These are phyloP conservation scores for Melospiza georgiana DNA, from an alignment of 2,113 vertebrate species.

Conservation along the genomic window DNA sequence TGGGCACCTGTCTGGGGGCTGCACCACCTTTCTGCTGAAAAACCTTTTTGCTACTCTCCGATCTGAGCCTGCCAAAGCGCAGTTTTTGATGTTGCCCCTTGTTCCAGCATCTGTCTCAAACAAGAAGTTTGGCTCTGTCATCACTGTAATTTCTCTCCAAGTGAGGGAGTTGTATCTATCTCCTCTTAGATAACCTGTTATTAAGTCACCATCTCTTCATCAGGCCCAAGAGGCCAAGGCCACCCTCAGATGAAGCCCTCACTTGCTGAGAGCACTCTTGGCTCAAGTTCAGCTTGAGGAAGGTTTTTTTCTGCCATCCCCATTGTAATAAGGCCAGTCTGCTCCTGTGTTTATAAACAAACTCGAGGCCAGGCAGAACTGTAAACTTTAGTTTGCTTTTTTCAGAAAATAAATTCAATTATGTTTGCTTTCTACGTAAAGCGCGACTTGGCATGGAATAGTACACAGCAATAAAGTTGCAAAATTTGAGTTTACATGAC, in stretches of 20 bases:
- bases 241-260: neutral
- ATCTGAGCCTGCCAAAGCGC: neutral
- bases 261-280: neutral
- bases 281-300: neutral
- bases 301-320: neutral
- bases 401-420: neutral
- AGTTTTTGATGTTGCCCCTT: neutral
- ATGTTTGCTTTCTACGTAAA: constrained; percentile 26
- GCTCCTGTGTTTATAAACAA: constrained; percentile 42
- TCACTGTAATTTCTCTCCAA: neutral
- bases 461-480: neutral
- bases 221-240: neutral
- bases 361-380: neutral
- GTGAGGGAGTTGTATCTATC: neutral
- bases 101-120: neutral
- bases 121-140: neutral
- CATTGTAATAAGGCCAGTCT: neutral
- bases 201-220: neutral
- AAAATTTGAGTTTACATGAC: constrained; percentile 17
- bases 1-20: neutral
- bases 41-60: accelerated
- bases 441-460: neutral
- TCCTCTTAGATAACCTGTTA: neutral
- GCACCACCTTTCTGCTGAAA: neutral
- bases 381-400: constrained; percentile 21